Evolutionary conservation across 2,888 invertebrate species (phyloP).

Genomic region (Drosophila stalkeri): DNA sequence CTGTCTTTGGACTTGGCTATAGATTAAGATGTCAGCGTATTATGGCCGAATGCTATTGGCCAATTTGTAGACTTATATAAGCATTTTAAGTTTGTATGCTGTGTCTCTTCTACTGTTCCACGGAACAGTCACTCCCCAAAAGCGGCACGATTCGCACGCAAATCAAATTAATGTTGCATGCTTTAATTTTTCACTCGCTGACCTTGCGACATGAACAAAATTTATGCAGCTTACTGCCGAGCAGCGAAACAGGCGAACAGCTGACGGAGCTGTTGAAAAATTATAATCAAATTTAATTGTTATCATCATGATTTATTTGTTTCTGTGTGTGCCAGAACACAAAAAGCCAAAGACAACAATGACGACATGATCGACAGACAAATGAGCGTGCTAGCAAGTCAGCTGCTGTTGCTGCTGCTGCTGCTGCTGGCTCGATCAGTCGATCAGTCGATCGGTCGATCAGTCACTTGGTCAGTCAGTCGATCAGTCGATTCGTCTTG

Average conservation of each 20-base stretch:
- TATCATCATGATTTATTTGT: constrained; percentile 80
- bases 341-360: constrained; percentile 53
- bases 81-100: constrained; percentile 24
- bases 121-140: constrained; percentile 44
- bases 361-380: constrained; percentile 62
- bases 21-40: constrained; percentile 76
- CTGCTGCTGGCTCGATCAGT: constrained; percentile 17
- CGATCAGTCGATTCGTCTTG: constrained; percentile 17
- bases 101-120: constrained; percentile 11
- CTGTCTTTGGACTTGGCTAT: constrained; percentile 59
- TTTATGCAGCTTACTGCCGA: constrained; percentile 56
- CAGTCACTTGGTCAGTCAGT: constrained; percentile 21
- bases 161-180: constrained; percentile 81
- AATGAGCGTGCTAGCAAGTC: constrained; percentile 47
- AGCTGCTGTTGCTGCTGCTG: constrained; percentile 27
- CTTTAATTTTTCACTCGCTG: constrained; percentile 66
- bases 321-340: constrained; percentile 31
- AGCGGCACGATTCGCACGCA: constrained; percentile 72
- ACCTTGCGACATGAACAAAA: constrained; percentile 76
- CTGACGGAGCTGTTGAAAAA: constrained; percentile 58
- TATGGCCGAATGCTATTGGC: constrained; percentile 59
- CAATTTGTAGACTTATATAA: constrained; percentile 57
- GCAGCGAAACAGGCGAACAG: constrained; percentile 26
- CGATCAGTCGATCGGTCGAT: constrained; percentile 29
- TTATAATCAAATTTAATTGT: constrained; percentile 80